Evolutionary conservation across 2,797 vertebrate species (phyloP).

Genomic region (Trematomus bernacchii): DNA sequence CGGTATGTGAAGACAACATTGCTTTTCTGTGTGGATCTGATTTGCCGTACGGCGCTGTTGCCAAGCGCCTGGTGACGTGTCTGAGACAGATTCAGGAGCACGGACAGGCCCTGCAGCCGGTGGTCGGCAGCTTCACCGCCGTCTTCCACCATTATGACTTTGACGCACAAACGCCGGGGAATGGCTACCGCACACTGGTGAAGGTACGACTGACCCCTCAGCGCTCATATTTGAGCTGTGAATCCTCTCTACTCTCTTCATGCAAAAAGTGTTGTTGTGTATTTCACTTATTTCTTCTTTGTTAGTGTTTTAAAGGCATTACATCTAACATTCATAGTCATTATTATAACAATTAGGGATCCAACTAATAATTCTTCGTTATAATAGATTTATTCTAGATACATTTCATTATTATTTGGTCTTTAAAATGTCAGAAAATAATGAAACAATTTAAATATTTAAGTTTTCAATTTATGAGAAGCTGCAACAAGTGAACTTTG

Average conservation of each 20-base stretch:
- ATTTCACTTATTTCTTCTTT: neutral
- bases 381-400: no score
- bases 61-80: constrained; percentile 70
- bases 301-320: neutral
- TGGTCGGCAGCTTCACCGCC: constrained; percentile 74
- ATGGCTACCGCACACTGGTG: constrained; percentile 86
- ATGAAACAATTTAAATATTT: neutral
- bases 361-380: neutral
- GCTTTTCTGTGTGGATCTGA: constrained; percentile 52
- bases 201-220: constrained; percentile 74
- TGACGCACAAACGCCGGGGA: constrained; percentile 80
- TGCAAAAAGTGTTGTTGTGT: no score
- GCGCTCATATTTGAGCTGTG: neutral
- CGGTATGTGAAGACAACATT: constrained; percentile 74
- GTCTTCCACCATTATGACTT: constrained; percentile 86
- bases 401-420: neutral
- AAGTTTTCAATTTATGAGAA: neutral
- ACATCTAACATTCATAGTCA: neutral
- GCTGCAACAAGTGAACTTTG: neutral
- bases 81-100: constrained; percentile 79
- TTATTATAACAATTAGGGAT: neutral
- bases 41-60: constrained; percentile 44
- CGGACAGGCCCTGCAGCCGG: constrained; percentile 69
- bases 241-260: neutral
- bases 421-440: neutral